A percentile compares a stretch with the other conserved stretches of the same genome.
Conservation (phyloP, 2,888 invertebrate genomes). For the Drosophila robusta region DNA sequence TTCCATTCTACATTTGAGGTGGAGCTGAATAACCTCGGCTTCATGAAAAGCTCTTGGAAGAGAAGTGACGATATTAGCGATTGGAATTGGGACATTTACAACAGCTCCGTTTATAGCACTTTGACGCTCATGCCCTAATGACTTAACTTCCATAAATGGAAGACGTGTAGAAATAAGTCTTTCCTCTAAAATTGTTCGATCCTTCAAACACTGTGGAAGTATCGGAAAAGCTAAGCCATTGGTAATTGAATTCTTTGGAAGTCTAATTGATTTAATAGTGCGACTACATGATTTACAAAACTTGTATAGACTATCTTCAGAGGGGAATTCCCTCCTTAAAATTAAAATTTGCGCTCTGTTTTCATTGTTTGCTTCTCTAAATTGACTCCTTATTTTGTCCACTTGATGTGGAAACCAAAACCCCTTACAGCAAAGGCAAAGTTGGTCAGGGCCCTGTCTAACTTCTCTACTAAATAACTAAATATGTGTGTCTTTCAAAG, state of each 20-base stretch:
- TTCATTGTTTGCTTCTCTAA: neutral
- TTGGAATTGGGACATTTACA: neutral
- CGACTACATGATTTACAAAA: neutral
- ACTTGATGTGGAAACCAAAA: constrained; percentile 13
- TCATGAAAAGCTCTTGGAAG: neutral
- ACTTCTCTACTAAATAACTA: neutral
- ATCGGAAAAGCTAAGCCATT: constrained; percentile 6
- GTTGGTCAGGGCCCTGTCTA: constrained; percentile 3
- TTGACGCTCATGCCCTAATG: constrained; percentile 4
- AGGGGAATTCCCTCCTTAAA: neutral
- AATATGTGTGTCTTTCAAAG: neutral
- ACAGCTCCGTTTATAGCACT: constrained; percentile 19
- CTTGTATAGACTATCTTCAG: neutral
- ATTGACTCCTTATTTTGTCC: neutral
- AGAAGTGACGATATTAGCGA: neutral
- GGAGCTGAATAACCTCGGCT: neutral
- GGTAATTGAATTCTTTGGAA: constrained; percentile 1
- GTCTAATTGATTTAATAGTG: neutral
- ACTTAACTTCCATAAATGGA: constrained; percentile 8
- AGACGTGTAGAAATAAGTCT: neutral
- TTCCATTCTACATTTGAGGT: neutral
- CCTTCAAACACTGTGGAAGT: constrained; percentile 5
- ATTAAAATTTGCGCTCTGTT: neutral
- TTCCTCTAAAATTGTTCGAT: constrained; percentile 2
- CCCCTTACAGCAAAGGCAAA: constrained; percentile 12